Conservation (phyloP, 2,888 invertebrate species). For the Melanchra persicariae region DNA sequence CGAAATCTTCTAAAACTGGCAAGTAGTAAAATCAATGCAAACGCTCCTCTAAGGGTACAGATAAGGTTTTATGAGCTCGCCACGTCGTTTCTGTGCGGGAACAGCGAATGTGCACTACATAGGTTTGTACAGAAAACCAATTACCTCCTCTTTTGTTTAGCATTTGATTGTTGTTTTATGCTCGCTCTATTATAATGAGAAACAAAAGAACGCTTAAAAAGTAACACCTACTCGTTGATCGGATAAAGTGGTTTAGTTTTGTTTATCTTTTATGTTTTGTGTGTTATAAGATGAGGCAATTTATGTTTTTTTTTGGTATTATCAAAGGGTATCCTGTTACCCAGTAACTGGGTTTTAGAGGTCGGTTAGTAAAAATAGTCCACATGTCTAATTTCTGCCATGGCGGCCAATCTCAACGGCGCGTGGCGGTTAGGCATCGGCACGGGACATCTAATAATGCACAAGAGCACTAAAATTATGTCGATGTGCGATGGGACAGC, state of each 20-base stretch:
- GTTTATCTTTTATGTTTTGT: neutral
- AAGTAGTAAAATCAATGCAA: constrained; percentile 73
- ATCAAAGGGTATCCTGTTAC: neutral
- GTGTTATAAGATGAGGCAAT: neutral
- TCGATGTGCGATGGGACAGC: no score
- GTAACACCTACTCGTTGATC: constrained; percentile 22
- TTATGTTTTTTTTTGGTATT: neutral
- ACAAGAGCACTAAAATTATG: no score
- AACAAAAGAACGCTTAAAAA: constrained; percentile 50
- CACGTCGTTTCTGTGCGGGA: constrained; percentile 87
- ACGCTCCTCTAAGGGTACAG: constrained; percentile 84
- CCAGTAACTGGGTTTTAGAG: neutral
- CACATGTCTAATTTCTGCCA: no score
- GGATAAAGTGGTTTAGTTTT: constrained; percentile 7
- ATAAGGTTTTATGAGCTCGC: constrained; percentile 91
- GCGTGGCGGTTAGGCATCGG: no score
- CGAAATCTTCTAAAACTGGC: constrained; percentile 47
- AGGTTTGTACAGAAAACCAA: constrained; percentile 85
- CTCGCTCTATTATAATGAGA: constrained; percentile 39
- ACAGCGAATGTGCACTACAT: constrained; percentile 85
- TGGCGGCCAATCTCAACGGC: no score
- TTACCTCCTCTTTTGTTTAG: constrained; percentile 77
- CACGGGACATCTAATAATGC: no score
- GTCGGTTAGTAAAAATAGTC: neutral
- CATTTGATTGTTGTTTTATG: constrained; percentile 67